phyloP scores from a whole-genome alignment of 1,140 invertebrate species.

The Gyrodactylus bullatarudis region DNA sequence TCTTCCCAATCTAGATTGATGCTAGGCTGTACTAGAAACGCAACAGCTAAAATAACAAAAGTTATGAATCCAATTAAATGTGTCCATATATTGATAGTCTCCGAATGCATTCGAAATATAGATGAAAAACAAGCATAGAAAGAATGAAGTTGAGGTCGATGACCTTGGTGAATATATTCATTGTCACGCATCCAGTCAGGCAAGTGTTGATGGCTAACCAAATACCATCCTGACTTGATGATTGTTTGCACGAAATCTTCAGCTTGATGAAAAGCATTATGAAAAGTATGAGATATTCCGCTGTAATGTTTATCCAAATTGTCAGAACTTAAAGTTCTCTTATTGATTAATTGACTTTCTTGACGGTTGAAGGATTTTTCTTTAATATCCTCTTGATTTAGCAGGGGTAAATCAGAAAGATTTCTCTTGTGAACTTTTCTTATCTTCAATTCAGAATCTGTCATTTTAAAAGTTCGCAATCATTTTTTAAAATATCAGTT shows the following conservation, averaged over 20 bases:
- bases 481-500: no score
- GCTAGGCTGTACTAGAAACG: constrained; percentile 3
- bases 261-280: background rate
- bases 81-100: constrained; percentile 94
- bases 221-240: background rate
- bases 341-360: background rate
- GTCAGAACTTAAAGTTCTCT: background rate
- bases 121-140: constrained; percentile 86
- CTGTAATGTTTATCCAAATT: background rate
- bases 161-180: constrained; percentile 68
- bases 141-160: constrained; percentile 69
- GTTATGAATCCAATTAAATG: constrained; percentile 35
- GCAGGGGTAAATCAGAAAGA: background rate
- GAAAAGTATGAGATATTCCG: background rate
- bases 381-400: background rate
- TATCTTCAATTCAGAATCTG: no score
- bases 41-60: constrained; percentile 4
- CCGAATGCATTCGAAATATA: constrained; percentile 52
- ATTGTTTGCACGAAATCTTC: background rate
- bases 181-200: constrained; percentile 93
- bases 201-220: constrained; percentile 11
- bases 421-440: background rate
- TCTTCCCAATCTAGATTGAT: constrained; percentile 8
- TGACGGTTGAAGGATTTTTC: background rate
- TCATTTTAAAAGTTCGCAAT: no score